Evolutionary conservation across 2,113 vertebrate species (phyloP), one percentile per base, ranked within the genome.

Genomic region (Columba janthina): DNA sequence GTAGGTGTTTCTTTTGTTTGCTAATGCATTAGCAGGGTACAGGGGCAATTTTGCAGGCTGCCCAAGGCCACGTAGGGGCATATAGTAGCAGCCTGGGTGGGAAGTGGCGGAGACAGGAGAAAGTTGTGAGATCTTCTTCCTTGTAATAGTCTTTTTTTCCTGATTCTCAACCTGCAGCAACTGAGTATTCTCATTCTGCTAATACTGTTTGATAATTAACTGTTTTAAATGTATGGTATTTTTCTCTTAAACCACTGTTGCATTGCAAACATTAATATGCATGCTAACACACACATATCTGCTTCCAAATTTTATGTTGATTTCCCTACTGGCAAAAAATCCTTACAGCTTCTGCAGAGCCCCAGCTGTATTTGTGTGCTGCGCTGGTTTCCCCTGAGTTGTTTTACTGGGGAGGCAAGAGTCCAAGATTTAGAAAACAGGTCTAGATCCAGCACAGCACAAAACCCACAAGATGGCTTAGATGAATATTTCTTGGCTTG

Each of bases 371-470:
- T 70, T 48, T 76, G 19, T 57, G 18, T 82, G 66, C 67, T 6
- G 1, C 36, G 12, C 54, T 67, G 74, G 24, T 66, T 96, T 94
- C 72, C 60, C 46, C 16, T 26, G 66, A 15, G 42, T 50, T 85
- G 28, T 91, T 86, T 85, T 44, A 92, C 28, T 72, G 77, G 28
- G 38, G 53, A 94, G 40, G 67, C 40, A 42, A 50, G 70, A 61
- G 54, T 50, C 71, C 91, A 91, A 85, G 58, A 91, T 85, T 88
- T 69, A 82, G 57, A 79, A 88, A 94, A 89, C 64, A 74, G 62
- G 24, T 91, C 54, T 77, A 82, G 32, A 48, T 76, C 44, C 46
- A 79, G 12, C 67, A 58, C 19, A 85, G 72, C 50, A n/a, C 46
- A 82, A 90, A 94, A 48, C 36, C 82, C 82, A 74, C 67, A 88